These are phyloP conservation scores for Taeniopygia guttata DNA, from an alignment of 2,797 vertebrate species.

Conservation along the genomic window DNA sequence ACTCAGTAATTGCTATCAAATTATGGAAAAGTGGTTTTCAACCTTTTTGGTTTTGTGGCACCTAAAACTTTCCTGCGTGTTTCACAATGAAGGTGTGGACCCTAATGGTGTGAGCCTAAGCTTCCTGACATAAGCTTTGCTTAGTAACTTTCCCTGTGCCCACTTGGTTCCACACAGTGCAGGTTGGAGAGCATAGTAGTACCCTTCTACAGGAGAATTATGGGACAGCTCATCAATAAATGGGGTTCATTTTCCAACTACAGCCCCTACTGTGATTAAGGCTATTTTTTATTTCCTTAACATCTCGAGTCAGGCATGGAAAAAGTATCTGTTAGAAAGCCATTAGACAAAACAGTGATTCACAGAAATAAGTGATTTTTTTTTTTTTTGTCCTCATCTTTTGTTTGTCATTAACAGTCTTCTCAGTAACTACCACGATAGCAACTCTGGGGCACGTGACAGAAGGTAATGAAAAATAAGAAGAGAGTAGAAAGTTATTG, in stretches of 20 bases:
- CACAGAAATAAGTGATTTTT: neutral
- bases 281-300: conserved; percentile 21
- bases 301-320: neutral
- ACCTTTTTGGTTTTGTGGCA: neutral
- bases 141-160: neutral
- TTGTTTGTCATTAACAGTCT: conserved; percentile 46
- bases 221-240: neutral
- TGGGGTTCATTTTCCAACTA: neutral
- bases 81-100: neutral
- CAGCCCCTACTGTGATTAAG: neutral
- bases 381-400: neutral
- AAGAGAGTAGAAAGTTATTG: conserved; percentile 51
- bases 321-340: neutral
- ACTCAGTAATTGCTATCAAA: neutral
- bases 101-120: neutral
- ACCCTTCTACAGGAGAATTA: neutral
- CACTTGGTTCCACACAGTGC: neutral
- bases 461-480: conserved; percentile 51
- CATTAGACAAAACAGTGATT: neutral
- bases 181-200: neutral
- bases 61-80: neutral
- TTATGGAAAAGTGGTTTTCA: neutral
- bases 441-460: neutral
- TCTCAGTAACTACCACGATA: conserved; percentile 24
- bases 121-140: neutral